These are phyloP conservation scores for Guaruba guarouba DNA, from an alignment of 2,113 vertebrate species.

Conservation along the genomic window DNA sequence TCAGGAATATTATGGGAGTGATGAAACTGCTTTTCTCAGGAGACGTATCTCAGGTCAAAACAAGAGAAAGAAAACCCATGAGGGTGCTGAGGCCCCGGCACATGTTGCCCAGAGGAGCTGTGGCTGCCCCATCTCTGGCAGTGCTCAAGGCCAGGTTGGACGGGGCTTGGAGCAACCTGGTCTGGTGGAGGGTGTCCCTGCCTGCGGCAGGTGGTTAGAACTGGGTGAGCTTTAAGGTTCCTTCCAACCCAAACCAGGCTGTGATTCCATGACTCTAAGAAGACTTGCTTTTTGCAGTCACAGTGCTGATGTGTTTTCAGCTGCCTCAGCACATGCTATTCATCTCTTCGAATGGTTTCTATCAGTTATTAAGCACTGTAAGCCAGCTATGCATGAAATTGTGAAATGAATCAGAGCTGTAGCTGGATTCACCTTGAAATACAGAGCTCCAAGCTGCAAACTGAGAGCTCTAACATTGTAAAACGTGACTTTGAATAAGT, in stretches of 20 bases:
- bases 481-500: background rate
- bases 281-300: background rate
- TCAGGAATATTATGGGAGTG: background rate
- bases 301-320: background rate
- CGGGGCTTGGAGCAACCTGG: background rate
- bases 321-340: background rate
- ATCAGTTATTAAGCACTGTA: background rate
- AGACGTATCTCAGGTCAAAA: background rate
- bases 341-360: background rate
- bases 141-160: background rate
- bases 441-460: background rate
- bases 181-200: background rate
- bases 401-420: background rate
- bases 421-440: background rate
- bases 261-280: background rate
- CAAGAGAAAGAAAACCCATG: background rate
- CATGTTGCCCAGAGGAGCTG: background rate
- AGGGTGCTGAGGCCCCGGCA: background rate
- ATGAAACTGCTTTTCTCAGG: background rate
- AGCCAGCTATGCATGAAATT: background rate
- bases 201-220: background rate
- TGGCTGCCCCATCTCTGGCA: background rate
- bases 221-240: fast-evolving
- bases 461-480: background rate
- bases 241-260: background rate